These are phyloP conservation scores for Ormyrus thymus DNA, from an alignment of 2,888 invertebrate genomes.

Conservation along the genomic window DNA sequence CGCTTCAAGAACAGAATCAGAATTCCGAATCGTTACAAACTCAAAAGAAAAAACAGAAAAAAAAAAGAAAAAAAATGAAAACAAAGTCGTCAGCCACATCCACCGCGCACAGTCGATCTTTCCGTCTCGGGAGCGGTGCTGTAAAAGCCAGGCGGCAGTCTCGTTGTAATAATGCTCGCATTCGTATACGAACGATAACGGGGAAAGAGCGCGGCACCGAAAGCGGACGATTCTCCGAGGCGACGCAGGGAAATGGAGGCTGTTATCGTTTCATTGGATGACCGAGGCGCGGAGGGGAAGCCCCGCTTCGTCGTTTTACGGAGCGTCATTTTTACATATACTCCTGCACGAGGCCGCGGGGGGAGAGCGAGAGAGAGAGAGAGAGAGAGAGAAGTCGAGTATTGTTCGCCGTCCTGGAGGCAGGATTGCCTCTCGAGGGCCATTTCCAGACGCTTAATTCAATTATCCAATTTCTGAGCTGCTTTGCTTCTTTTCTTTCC, in stretches of 20 bases:
- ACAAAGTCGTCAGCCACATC: conserved; percentile 18
- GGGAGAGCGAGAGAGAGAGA: conserved; percentile 22
- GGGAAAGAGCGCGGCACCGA: conserved; percentile 27
- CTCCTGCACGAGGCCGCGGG: conserved; percentile 57
- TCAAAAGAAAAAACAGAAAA: background rate
- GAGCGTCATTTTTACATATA: conserved; percentile 61
- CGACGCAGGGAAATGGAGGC: conserved; percentile 52
- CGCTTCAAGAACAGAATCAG: no score
- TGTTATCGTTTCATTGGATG: conserved; percentile 55
- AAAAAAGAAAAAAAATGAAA: background rate
- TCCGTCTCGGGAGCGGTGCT: background rate
- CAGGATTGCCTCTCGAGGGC: conserved; percentile 58
- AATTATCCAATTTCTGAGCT: conserved; percentile 61
- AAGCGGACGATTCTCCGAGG: conserved; percentile 33
- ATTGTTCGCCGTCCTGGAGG: conserved; percentile 58
- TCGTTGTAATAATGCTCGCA: conserved; percentile 72
- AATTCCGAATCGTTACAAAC: no score
- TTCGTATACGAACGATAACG: conserved; percentile 67
- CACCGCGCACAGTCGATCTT: background rate
- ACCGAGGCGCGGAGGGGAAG: conserved; percentile 32
- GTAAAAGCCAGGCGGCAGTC: conserved; percentile 45
- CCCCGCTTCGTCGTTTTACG: conserved; percentile 62
- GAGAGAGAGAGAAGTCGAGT: conserved; percentile 41
- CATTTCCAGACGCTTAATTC: conserved; percentile 66
- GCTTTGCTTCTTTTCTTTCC: conserved; percentile 26